Evolutionary conservation across 2,113 vertebrate species (phyloP).

Genomic region (Melospiza georgiana): DNA sequence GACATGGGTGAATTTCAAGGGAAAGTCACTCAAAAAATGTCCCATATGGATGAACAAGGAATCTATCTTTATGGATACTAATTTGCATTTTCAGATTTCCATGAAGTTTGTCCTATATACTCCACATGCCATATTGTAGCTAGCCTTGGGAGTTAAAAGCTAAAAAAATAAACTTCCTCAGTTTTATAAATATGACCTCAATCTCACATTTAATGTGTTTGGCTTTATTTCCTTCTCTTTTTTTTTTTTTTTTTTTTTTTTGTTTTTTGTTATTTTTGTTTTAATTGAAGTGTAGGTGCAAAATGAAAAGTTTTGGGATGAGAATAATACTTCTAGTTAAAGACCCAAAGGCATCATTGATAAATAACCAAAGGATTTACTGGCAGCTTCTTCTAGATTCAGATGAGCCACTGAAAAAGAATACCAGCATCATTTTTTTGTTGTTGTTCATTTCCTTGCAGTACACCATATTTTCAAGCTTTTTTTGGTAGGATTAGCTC

Average conservation of each 20-base stretch:
- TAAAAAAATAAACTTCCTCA: not conserved
- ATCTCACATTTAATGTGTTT: not conserved
- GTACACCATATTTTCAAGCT: rapidly evolving
- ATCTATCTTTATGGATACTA: not conserved
- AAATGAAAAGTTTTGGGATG: not conserved
- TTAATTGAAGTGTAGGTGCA: not conserved
- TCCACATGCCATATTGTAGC: not conserved
- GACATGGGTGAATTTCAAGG: not conserved
- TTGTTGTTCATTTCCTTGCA: not conserved
- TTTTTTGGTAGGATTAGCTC: not conserved
- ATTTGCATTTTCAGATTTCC: not conserved
- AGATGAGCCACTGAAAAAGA: not conserved
- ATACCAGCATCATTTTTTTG: not conserved
- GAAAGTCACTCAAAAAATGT: not conserved
- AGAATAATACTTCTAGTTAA: not conserved
- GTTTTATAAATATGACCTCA: not conserved
- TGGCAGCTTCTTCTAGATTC: not conserved
- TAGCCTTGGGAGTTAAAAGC: not conserved
- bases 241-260: no score
- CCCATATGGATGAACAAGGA: not conserved
- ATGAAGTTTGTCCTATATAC: not conserved
- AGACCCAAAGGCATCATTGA: not conserved
- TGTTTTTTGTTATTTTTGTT: not conserved
- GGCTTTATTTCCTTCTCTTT: not conserved
- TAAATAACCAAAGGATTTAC: not conserved